These are phyloP conservation scores for Mergus octosetaceus DNA, from an alignment of 2,797 vertebrate genomes.

Conservation along the genomic window DNA sequence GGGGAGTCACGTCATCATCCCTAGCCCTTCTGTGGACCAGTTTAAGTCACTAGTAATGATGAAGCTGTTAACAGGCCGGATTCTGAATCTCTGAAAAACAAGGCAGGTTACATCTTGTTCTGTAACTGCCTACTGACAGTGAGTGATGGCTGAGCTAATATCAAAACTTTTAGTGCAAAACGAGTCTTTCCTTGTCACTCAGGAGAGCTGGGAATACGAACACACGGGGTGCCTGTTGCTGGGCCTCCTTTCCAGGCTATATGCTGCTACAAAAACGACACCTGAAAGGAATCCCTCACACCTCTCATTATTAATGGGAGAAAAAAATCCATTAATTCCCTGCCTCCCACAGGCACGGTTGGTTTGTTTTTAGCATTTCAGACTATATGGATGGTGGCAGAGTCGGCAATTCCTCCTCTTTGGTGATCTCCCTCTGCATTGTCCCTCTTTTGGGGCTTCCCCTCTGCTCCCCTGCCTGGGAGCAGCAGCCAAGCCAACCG, in stretches of 20 bases:
- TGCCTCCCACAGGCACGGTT: background rate
- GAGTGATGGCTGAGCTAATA: background rate
- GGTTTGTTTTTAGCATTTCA: background rate
- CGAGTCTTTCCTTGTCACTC: background rate
- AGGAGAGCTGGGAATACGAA: background rate
- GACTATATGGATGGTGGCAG: background rate
- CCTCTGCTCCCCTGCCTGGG: background rate
- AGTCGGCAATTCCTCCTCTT: background rate
- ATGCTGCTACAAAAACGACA: background rate
- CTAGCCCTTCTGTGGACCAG: background rate
- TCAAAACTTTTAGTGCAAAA: background rate
- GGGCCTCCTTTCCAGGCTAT: constrained; percentile 30
- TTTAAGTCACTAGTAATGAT: background rate
- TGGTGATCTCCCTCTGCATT: background rate
- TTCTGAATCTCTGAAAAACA: background rate
- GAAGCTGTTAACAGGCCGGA: background rate
- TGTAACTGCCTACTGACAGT: background rate
- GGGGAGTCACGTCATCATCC: background rate
- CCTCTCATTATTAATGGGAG: constrained; percentile 10
- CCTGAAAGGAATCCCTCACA: constrained; percentile 4
- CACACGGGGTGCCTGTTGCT: background rate
- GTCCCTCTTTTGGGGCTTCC: background rate
- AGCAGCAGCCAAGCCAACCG: background rate
- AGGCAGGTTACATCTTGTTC: background rate
- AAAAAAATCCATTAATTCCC: background rate